Base-by-base conservation (phyloP, 2,113 vertebrate genomes). In the Hippoglossus stenolepis region DNA sequence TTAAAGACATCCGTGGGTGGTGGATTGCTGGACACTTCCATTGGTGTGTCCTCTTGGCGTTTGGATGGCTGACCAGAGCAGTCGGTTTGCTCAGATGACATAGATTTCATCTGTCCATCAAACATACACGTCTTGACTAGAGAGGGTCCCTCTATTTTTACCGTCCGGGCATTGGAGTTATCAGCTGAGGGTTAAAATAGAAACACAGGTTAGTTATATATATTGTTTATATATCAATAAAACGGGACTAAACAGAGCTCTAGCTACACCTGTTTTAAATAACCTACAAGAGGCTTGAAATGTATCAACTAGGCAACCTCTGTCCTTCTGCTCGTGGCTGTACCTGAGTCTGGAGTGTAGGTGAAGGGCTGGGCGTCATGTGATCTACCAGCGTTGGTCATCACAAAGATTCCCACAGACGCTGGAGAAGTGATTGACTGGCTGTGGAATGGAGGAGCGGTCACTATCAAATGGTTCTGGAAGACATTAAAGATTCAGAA, bases 391-490 rank as follows among this genome's bases (percentile, higher is more conserved):
- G 98, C 98, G 40, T 99, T 98, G 83, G 98, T 99, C 92, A 98
- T 95, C 79, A 99, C 96, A 60, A 96, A 98, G 54, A 99, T 97
- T 66, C 96, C 97, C 92, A 98, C 96, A 1, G 97, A 96, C 81
- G 97, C 95, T 31, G 98, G 94, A 65, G 96, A 94, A 80, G 95
- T 95, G 91, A 98, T 95, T 14, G 96, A 95, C 89, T 95, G 96
- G 91, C 97, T 96, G 28, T 96, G 96, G 94, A 97, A 98, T 35
- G 97, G 96, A 40, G 98, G 98, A 80, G 97, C 97, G 69, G 97
- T 98, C 84, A 99, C 97, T 85, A 99, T 98, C 85, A 99, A 94
- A 92, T 99, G 98, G 91, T 99, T 99, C 98, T 99, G 92, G 24
- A 77, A 84, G 75, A 47, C 31, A 47, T 15, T 17, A 84, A 17